A percentile compares a stretch with the other conserved stretches of the same genome.
These are phyloP conservation scores for Fistularia tabacaria DNA, from an alignment of 2,797 vertebrate species.

Conservation along the genomic window DNA sequence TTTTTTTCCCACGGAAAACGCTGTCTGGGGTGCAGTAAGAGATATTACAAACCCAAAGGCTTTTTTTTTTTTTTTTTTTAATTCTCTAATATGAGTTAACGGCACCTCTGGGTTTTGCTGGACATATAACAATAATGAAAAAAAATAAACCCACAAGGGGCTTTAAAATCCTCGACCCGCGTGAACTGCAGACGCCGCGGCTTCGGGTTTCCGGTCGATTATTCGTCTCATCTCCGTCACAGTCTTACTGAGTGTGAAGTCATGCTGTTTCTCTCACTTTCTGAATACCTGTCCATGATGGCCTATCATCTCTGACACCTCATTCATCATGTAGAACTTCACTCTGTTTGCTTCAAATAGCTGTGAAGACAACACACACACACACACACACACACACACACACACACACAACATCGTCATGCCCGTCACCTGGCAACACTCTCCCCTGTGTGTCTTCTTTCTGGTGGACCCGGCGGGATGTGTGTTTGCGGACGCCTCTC, in stretches of 20 bases:
- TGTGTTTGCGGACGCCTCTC: constrained; percentile 16
- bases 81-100: no score
- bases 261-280: constrained; percentile 79
- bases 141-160: background rate
- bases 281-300: constrained; percentile 95
- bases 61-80: no score
- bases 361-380: constrained; percentile 62
- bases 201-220: constrained; percentile 2
- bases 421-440: constrained; percentile 21
- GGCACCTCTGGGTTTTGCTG: no score
- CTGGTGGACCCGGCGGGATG: no score
- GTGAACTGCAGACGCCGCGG: no score
- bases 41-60: no score
- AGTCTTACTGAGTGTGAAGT: constrained; percentile 48
- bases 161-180: background rate
- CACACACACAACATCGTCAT: background rate
- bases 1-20: no score
- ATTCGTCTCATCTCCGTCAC: constrained; percentile 7
- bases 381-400: background rate
- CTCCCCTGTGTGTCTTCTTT: no score
- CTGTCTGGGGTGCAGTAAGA: no score
- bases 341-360: constrained; percentile 93
- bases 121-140: no score
- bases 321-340: constrained; percentile 99
- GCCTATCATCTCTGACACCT: constrained; percentile 92